Percentiles rank a stretch among this genome's conserved stretches.
Conservation (phyloP, 1,140 invertebrate species). For the Micrasema longulum region DNA sequence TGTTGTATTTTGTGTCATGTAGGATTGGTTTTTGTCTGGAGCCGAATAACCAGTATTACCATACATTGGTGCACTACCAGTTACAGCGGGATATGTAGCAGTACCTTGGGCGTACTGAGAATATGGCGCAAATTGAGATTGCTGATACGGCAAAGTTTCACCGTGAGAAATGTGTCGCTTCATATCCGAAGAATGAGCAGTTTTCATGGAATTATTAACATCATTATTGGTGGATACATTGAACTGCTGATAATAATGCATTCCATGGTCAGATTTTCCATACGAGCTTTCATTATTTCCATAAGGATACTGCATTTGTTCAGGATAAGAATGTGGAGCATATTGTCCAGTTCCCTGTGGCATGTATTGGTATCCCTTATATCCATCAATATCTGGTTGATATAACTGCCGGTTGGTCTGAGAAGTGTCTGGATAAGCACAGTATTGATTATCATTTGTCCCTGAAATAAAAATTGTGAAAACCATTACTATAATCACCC, state of each 20-base stretch:
- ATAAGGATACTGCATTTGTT: conserved; percentile 42
- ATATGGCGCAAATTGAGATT: conserved; percentile 20
- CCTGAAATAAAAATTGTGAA: too few species aligned
- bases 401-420: conserved; percentile 31
- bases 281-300: conserved; percentile 22
- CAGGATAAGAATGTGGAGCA: conserved; percentile 31
- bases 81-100: conserved; percentile 9
- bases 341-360: conserved; percentile 39
- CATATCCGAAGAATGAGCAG: neutral
- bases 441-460: conserved; percentile 40
- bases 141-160: conserved; percentile 4
- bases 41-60: conserved; percentile 2
- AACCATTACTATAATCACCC: too few species aligned
- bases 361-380: conserved; percentile 40
- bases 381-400: conserved; percentile 26
- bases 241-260: conserved; percentile 43
- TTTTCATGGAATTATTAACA: conserved; percentile 27
- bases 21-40: conserved; percentile 8
- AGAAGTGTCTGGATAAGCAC: conserved; percentile 44
- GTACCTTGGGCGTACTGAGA: conserved; percentile 19
- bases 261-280: conserved; percentile 19
- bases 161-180: conserved; percentile 12
- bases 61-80: conserved; percentile 7
- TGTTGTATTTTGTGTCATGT: conserved; percentile 17
- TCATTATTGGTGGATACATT: conserved; percentile 28